Percentiles rank a stretch among this genome's conserved stretches.
Conservation (phyloP, 1,140 invertebrate genomes). For the Akabosia matsudoensis region DNA sequence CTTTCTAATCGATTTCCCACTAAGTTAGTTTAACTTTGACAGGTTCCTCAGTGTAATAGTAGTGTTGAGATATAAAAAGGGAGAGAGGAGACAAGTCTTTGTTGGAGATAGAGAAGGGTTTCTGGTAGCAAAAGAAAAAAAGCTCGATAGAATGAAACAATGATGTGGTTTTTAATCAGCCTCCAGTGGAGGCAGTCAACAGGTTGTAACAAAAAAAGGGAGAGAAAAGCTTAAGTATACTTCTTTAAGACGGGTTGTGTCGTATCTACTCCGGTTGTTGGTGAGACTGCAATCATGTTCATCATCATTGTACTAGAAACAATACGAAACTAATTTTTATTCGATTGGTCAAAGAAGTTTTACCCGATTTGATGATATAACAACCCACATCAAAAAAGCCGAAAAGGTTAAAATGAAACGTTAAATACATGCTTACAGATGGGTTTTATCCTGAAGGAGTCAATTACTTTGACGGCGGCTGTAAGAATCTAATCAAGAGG, state of each 20-base stretch:
- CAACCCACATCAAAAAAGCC: slow-evolving; percentile 39
- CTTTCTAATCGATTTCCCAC: background rate
- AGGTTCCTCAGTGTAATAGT: background rate
- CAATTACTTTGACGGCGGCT: slow-evolving; percentile 46
- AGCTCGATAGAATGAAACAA: no score
- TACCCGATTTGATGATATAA: slow-evolving; percentile 41
- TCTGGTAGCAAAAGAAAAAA: no score
- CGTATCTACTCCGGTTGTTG: background rate
- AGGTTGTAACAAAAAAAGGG: background rate
- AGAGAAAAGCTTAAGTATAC: no score
- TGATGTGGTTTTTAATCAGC: slow-evolving; percentile 3
- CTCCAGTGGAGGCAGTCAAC: slow-evolving; percentile 12
- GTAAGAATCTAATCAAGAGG: slow-evolving; percentile 44
- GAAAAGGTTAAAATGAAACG: slow-evolving; percentile 33
- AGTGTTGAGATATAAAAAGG: background rate
- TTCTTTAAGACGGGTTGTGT: background rate
- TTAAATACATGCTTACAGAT: slow-evolving; percentile 40
- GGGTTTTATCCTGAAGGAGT: slow-evolving; percentile 39
- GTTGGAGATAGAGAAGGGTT: no score
- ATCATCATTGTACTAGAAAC: slow-evolving; percentile 14
- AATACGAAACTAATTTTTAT: slow-evolving; percentile 39
- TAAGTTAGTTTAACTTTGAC: background rate
- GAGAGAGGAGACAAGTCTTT: background rate
- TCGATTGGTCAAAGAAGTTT: slow-evolving; percentile 40
- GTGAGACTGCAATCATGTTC: slow-evolving; percentile 6